These are phyloP conservation scores for Bos taurus DNA, from an alignment of 2,113 vertebrate species.

Conservation along the genomic window DNA sequence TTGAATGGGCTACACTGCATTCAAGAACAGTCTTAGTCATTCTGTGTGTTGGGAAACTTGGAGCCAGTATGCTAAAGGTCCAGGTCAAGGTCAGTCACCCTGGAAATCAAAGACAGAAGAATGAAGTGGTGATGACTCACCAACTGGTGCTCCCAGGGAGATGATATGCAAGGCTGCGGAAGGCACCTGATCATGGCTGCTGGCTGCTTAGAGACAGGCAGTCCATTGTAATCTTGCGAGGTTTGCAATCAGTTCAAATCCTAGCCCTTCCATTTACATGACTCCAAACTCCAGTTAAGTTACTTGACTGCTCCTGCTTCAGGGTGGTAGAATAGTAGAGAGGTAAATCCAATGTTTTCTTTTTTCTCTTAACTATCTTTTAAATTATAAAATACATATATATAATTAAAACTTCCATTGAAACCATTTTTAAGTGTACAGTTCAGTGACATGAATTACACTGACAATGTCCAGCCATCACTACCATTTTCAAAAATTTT, in stretches of 20 bases:
- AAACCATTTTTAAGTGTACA: neutral
- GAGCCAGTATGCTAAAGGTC: neutral
- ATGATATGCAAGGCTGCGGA: rapidly evolving
- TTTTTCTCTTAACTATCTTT: neutral
- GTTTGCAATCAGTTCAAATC: neutral
- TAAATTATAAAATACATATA: neutral
- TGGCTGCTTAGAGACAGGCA: neutral
- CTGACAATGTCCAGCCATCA: neutral
- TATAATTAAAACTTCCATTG: neutral
- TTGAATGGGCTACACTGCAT: neutral
- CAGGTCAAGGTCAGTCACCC: neutral
- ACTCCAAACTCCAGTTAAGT: neutral
- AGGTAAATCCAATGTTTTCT: neutral
- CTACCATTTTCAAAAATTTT: neutral
- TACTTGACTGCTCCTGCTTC: neutral
- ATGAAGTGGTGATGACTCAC: neutral
- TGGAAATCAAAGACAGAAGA: neutral
- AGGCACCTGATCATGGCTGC: neutral
- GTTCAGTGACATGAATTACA: neutral
- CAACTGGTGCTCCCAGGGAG: neutral
- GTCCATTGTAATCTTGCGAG: rapidly evolving
- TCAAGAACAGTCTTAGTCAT: neutral
- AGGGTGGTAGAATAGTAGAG: neutral
- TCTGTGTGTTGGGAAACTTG: too few species aligned
- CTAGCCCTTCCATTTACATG: neutral